Percentiles rank a stretch among this genome's conserved stretches.
phyloP scores from a whole-genome alignment of 2,113 vertebrate genomes.

The Axis porcinus region DNA sequence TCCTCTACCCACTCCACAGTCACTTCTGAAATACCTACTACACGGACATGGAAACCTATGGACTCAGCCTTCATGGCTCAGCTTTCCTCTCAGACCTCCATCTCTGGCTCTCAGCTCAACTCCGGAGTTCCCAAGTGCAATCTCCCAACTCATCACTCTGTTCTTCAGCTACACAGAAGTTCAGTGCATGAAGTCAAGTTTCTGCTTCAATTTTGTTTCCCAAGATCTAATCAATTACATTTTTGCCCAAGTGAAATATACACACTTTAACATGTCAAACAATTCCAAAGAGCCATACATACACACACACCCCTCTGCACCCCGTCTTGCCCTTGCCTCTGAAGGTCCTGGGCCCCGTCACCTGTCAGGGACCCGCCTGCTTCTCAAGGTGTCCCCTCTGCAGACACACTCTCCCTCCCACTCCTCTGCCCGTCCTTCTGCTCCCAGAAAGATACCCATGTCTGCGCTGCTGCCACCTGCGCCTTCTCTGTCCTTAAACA shows the following conservation, averaged over 20 bases:
- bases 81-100: not conserved
- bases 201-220: not conserved
- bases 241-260: not conserved
- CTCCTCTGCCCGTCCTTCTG: not conserved
- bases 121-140: rapidly evolving
- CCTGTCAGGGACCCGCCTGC: not conserved
- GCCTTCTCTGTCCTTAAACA: not conserved
- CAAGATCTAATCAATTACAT: not conserved
- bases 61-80: rapidly evolving
- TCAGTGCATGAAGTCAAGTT: not conserved
- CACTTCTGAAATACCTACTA: not conserved
- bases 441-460: not conserved
- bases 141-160: not conserved
- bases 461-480: not conserved
- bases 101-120: not conserved
- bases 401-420: not conserved
- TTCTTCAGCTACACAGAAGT: not conserved
- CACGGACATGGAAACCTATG: not conserved
- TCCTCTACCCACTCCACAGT: not conserved
- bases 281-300: too few relatives aligned
- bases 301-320: not conserved
- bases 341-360: not conserved
- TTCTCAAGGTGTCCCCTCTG: not conserved
- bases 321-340: not conserved
- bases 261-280: not conserved